Evolutionary conservation across 1,140 invertebrate species (phyloP).

Genomic region (Bombus impatiens): DNA sequence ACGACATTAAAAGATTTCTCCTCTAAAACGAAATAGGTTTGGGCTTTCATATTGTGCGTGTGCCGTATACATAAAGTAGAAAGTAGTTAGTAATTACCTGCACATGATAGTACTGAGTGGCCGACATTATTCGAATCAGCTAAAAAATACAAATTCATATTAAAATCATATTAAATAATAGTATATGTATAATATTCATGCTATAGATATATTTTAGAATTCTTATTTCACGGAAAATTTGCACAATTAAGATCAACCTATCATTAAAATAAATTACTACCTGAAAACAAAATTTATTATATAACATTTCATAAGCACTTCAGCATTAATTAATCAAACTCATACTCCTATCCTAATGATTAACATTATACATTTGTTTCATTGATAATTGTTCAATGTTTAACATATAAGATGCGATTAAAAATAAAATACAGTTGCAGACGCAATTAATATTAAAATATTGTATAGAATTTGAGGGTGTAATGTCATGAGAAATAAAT

Average conservation of each 20-base stretch:
- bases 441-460: neutral
- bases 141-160: conserved; percentile 42
- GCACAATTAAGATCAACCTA: neutral
- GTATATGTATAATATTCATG: too few species aligned
- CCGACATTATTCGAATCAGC: conserved; percentile 63
- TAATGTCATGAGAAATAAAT: neutral
- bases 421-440: neutral
- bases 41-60: neutral
- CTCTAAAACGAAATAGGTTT: too few species aligned
- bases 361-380: too few species aligned
- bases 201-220: neutral
- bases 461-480: neutral
- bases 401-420: neutral
- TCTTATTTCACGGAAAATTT: neutral
- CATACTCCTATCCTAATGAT: too few species aligned
- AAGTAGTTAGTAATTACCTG: conserved; percentile 68
- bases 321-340: neutral
- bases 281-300: too few species aligned
- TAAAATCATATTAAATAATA: neutral
- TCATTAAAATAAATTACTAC: neutral
- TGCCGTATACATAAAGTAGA: neutral
- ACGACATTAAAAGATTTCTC: too few species aligned
- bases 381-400: neutral
- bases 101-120: conserved; percentile 71
- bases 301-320: neutral